Percentiles rank a stretch among this genome's conserved stretches.
phyloP scores from a whole-genome alignment of 1,140 invertebrate genomes.

The Lysiphlebus fabarum region DNA sequence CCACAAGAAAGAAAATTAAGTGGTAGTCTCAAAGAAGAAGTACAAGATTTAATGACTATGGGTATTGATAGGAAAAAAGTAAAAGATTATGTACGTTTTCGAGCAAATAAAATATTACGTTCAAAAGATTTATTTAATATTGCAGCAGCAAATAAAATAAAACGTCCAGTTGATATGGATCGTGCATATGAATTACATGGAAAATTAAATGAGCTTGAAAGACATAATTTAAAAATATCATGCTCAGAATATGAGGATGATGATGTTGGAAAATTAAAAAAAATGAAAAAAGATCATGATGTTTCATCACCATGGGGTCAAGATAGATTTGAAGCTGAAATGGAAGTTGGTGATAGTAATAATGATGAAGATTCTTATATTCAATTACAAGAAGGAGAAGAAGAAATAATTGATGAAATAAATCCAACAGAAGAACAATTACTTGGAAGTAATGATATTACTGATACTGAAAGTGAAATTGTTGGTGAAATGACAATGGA shows the following conservation, averaged over 20 bases:
- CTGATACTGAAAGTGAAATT: slow-evolving; percentile 43
- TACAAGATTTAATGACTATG: slow-evolving; percentile 49
- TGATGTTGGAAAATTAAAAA: slow-evolving; percentile 47
- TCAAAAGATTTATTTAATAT: slow-evolving; percentile 55
- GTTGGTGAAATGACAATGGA: slow-evolving; percentile 48
- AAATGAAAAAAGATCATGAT: slow-evolving; percentile 48
- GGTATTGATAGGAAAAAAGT: slow-evolving; percentile 50
- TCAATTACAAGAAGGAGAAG: slow-evolving; percentile 37
- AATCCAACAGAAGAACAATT: slow-evolving; percentile 40
- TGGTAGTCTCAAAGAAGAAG: slow-evolving; percentile 50
- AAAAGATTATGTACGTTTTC: slow-evolving; percentile 48
- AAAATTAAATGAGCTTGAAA: slow-evolving; percentile 52
- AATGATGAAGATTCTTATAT: slow-evolving; percentile 46
- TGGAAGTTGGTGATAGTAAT: slow-evolving; percentile 44
- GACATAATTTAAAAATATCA: slow-evolving; percentile 40
- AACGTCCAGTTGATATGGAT: slow-evolving; percentile 45
- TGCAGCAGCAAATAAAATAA: slow-evolving; percentile 49
- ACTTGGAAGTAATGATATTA: slow-evolving; percentile 38
- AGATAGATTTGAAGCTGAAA: slow-evolving; percentile 41
- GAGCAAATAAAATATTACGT: slow-evolving; percentile 48
- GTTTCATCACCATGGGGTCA: slow-evolving; percentile 41
- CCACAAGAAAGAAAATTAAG: slow-evolving; percentile 51
- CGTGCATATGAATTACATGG: slow-evolving; percentile 55
- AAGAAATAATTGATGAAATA: slow-evolving; percentile 43
- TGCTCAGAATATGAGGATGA: slow-evolving; percentile 55